These are phyloP conservation scores for Eristalis arbustorum DNA, from an alignment of 2,888 invertebrate genomes.

Conservation along the genomic window DNA sequence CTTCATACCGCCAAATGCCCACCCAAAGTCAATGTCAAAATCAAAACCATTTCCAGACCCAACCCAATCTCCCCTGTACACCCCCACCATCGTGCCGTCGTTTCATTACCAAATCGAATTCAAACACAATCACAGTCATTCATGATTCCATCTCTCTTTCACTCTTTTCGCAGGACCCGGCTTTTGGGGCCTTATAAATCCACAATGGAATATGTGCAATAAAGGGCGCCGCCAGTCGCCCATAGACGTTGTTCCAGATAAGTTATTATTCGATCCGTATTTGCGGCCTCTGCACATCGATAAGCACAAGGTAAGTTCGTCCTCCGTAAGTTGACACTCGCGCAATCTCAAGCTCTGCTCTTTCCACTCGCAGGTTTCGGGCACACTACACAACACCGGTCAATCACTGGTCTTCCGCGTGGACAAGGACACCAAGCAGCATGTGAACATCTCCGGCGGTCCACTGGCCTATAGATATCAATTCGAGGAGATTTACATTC, in stretches of 20 bases:
- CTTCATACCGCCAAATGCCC: background rate
- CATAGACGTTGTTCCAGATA: slow-evolving; percentile 97
- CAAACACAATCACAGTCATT: background rate
- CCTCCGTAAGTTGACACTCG: slow-evolving; percentile 24
- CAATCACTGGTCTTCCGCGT: slow-evolving; percentile 95
- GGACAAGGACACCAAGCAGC: slow-evolving; percentile 93
- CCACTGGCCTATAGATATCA: slow-evolving; percentile 97
- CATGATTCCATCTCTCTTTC: background rate
- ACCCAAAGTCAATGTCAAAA: background rate
- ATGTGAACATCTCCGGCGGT: slow-evolving; percentile 97
- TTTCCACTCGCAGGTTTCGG: slow-evolving; percentile 86
- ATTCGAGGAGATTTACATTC: slow-evolving; percentile 97
- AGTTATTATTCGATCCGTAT: slow-evolving; percentile 96
- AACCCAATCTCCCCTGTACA: background rate
- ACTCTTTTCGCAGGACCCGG: slow-evolving; percentile 88
- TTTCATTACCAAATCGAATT: background rate
- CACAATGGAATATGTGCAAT: slow-evolving; percentile 98
- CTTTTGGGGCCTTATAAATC: slow-evolving; percentile 99
- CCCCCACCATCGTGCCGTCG: background rate
- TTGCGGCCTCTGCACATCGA: slow-evolving; percentile 94
- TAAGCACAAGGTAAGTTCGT: slow-evolving; percentile 91
- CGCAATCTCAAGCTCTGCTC: slow-evolving; percentile 1
- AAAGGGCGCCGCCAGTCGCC: slow-evolving; percentile 98
- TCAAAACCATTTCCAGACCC: background rate
- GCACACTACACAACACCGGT: slow-evolving; percentile 94